Percentiles rank a stretch among this genome's conserved stretches.
These are phyloP conservation scores for Fringilla coelebs DNA, from an alignment of 2,797 vertebrate species.

Conservation along the genomic window DNA sequence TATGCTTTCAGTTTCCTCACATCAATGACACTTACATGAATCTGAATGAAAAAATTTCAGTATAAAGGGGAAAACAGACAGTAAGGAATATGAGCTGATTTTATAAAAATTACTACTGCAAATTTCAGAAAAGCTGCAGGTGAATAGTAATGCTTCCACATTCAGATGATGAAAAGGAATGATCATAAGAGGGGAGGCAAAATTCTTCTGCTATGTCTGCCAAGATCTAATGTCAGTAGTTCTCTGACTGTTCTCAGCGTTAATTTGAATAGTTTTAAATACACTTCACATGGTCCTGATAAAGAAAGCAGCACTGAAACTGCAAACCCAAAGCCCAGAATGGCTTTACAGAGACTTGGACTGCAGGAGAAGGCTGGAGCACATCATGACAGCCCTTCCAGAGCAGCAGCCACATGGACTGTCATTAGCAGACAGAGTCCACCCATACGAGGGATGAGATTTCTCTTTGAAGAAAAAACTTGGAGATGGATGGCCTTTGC, in stretches of 20 bases:
- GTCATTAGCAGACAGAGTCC: neutral
- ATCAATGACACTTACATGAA: neutral
- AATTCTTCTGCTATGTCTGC: neutral
- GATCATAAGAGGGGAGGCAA: neutral
- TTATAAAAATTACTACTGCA: neutral
- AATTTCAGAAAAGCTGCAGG: neutral
- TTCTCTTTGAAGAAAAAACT: neutral
- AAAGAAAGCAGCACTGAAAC: neutral
- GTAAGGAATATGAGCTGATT: neutral
- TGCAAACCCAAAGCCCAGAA: neutral
- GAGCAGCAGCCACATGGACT: neutral
- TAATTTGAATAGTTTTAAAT: neutral
- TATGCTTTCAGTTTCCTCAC: neutral
- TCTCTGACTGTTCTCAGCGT: neutral
- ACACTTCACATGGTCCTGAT: neutral
- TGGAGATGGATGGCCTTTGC: conserved; percentile 38
- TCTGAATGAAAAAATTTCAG: neutral
- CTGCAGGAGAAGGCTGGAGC: neutral
- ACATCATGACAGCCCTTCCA: neutral
- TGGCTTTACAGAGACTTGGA: neutral
- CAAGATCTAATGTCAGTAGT: neutral
- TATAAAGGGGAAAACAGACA: neutral
- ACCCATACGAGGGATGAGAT: neutral
- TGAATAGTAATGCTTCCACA: neutral
- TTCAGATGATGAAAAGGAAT: neutral